Conservation (phyloP, 2,797 vertebrate species). For the Sebastes goodei region DNA sequence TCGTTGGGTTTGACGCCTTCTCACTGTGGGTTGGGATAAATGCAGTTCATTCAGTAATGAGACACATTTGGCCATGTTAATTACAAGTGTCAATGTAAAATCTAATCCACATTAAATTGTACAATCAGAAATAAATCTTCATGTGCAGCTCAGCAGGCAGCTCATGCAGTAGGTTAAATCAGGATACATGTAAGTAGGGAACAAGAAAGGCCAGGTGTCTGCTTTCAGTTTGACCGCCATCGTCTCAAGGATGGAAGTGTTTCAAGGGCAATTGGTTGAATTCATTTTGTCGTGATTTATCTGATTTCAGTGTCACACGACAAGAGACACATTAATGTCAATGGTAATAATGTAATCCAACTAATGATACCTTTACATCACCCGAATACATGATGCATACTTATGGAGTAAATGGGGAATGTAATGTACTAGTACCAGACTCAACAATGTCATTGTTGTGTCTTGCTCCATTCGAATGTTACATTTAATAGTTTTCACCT, state of each 20-base stretch:
- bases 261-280: slow-evolving; percentile 27
- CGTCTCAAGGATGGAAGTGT: slow-evolving; percentile 25
- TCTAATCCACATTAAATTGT: neutral
- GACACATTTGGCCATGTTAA: neutral
- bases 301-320: slow-evolving; percentile 32
- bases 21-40: neutral
- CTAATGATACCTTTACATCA: neutral
- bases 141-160: neutral
- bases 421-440: slow-evolving; percentile 29
- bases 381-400: slow-evolving; percentile 25
- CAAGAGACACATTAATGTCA: slow-evolving; percentile 5
- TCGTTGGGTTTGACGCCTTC: neutral
- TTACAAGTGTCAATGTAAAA: neutral
- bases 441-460: slow-evolving; percentile 53
- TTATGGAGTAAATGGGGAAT: neutral
- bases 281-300: slow-evolving; percentile 26
- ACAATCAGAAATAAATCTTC: neutral
- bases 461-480: slow-evolving; percentile 45
- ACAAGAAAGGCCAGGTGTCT: slow-evolving; percentile 7
- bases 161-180: slow-evolving; percentile 18
- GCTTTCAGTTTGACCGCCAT: slow-evolving; percentile 20
- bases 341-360: neutral
- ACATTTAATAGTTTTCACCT: slow-evolving; percentile 78
- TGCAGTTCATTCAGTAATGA: neutral
- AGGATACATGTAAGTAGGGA: slow-evolving; percentile 11